Evolutionary conservation across 2,888 invertebrate species (phyloP), one percentile per base, ranked within the genome.

Genomic region (Steinernema hermaphroditum): DNA sequence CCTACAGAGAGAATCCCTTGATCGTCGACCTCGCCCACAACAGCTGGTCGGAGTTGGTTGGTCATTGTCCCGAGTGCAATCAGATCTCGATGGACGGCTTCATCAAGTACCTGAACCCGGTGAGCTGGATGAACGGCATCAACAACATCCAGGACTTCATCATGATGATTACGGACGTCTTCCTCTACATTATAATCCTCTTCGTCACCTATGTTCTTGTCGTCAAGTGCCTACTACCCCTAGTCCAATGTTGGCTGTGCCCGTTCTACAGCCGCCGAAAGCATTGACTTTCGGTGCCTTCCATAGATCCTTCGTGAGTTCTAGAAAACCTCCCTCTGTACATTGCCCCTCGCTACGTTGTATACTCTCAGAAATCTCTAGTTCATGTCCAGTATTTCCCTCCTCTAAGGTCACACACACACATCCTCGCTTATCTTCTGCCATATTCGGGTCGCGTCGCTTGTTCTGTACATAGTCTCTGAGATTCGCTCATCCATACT

Each of bases 41-140:
- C 54, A 70, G 71, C 32, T 79, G 79, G 79, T 71, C 68, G 22
- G 71, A 81, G n/a, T 46, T 71, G 19, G 37, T 49, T 2, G 77
- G 81, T 27, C 71, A 76, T 4, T 85, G 85, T 69, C 81, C 82
- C 2, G 78, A 81, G 12, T 85, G 85, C 75, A 85, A 85, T 69
- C 78, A 82, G 46, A 76, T 83, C 54, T 78, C 77, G 27, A 76
- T 83, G 27, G 75, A 82, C 54, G 79, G 80, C 22, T 80, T 80
- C 50, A 72, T 82, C 72, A 76, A 80, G 50, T 82, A 75, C 57
- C 57, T 83, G 70, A 83, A 83, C 70, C 83, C 83, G n/a, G 77
- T 77, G 9, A 77, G 78, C 43, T 83, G 83, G 83, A 73, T 78
- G 54, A 81, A 81, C 37, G 82, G 81, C 29, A 75, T 82, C 71